Evolutionary conservation across 2,888 invertebrate genomes (phyloP), one percentile per base, ranked within the genome.

Genomic region (Metellina segmentata): DNA sequence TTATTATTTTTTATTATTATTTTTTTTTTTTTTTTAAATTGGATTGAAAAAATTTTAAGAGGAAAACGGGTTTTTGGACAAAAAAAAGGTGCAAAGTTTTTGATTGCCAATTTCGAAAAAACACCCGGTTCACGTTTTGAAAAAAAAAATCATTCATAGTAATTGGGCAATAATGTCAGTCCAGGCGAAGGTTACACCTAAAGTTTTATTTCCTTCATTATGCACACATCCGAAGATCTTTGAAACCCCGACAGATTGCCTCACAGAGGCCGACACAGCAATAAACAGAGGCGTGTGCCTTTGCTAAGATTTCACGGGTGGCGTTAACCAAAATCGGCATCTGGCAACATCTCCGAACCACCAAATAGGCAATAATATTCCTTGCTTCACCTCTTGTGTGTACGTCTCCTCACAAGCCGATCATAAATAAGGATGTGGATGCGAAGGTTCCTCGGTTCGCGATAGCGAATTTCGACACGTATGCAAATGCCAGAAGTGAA

Each of bases 401-500:
- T 9, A n/a, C n/a, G 11, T 51, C 9, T 81, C 81, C 53, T 61
- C 61, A n/a, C n/a, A 61, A 48, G 16, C 49, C 19, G 51, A 77
- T 51, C 61, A 79, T 79, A 53, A 83, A 52, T 71, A 52, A 11
- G 1, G 16, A 71, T 72, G 34, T 52, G n/a, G 81, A 69, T 70
- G 70, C 16, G 20, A 19, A 48, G 53, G 13, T 72, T 11, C 72
- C 20, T 13, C 71, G 52, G 51, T 7, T 19, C 71, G 8, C 20
- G 20, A 75, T 48, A 19, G 19, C 34, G 20, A 6, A 75, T 85
- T 85, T 75, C 75, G 49, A 53, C 53, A 85, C 75, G 8, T 75
- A 75, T 75, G 75, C 75, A 85, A 61, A 85, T 75, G 61, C 19
- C 20, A 48, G 81, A 85, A 70, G 85, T 85, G 85, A 75, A 75